A percentile compares a stretch with the other conserved stretches of the same genome.
Evolutionary conservation across 2,888 invertebrate genomes (phyloP).

Genomic region (Apodemia hepburni): DNA sequence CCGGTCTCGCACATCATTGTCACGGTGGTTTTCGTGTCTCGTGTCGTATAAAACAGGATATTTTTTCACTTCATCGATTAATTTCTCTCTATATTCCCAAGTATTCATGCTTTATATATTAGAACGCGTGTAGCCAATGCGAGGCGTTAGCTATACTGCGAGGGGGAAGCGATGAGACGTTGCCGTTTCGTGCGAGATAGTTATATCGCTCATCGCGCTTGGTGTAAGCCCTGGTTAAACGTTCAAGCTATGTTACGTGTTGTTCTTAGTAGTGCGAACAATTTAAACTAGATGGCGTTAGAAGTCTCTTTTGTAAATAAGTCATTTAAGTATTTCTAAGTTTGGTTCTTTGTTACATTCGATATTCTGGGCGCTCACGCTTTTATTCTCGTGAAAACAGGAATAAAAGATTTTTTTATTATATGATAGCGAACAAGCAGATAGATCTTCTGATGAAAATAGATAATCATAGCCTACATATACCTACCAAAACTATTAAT

Average conservation of each 20-base stretch:
- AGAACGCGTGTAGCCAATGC: conserved; percentile 43
- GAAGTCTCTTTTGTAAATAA: neutral
- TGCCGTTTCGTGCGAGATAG: conserved; percentile 46
- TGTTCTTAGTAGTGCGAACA: neutral
- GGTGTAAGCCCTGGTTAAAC: conserved; percentile 55
- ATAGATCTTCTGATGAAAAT: too few species aligned
- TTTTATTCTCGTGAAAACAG: too few species aligned
- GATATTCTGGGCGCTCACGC: too few species aligned
- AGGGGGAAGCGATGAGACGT: conserved; percentile 47
- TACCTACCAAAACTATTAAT: too few species aligned
- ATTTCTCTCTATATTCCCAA: conserved; percentile 51
- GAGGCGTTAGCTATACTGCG: conserved; percentile 60
- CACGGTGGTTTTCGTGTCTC: conserved; percentile 62
- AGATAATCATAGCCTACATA: too few species aligned
- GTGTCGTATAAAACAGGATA: conserved; percentile 70
- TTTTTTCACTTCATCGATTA: conserved; percentile 68
- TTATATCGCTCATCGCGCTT: conserved; percentile 50
- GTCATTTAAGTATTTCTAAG: neutral
- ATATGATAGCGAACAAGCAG: too few species aligned
- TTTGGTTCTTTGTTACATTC: too few species aligned
- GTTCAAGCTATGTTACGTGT: conserved; percentile 27
- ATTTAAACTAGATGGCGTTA: conserved; percentile 16
- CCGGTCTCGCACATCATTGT: conserved; percentile 63
- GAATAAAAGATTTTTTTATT: too few species aligned
- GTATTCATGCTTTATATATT: conserved; percentile 38